These are phyloP conservation scores for Myanophis thanlyinensis DNA, from an alignment of 2,113 vertebrate species.

Conservation along the genomic window DNA sequence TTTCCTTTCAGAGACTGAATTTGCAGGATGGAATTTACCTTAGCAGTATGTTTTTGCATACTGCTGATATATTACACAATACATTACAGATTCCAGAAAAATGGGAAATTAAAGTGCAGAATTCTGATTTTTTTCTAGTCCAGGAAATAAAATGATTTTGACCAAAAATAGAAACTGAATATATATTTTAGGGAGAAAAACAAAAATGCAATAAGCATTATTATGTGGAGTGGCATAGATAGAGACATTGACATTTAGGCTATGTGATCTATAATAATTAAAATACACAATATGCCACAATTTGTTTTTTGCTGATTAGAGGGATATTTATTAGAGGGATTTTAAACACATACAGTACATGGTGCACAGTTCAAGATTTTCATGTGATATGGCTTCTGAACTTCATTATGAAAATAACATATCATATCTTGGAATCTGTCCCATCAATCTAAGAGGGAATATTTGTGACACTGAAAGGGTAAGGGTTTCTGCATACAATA, in stretches of 20 bases:
- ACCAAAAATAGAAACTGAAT: neutral
- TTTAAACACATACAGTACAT: neutral
- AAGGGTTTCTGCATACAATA: neutral
- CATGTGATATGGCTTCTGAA: neutral
- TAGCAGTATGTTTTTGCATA: neutral
- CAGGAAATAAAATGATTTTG: neutral
- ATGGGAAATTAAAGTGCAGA: neutral
- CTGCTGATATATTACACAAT: too few species aligned
- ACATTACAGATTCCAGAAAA: neutral
- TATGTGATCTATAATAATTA: neutral
- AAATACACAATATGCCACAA: neutral
- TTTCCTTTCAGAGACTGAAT: neutral
- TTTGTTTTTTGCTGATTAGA: neutral
- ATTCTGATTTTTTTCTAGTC: neutral
- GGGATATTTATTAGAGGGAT: neutral
- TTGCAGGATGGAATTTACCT: neutral
- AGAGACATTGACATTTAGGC: neutral
- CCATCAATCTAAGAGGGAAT: neutral
- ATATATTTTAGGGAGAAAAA: neutral
- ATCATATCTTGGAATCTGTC: neutral
- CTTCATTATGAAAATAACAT: neutral
- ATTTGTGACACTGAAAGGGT: neutral
- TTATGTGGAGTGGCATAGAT: neutral
- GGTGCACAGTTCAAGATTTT: neutral
- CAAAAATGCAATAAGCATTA: neutral